Base-by-base conservation (phyloP, 2,888 invertebrate species). In the Drosophila cracens region DNA sequence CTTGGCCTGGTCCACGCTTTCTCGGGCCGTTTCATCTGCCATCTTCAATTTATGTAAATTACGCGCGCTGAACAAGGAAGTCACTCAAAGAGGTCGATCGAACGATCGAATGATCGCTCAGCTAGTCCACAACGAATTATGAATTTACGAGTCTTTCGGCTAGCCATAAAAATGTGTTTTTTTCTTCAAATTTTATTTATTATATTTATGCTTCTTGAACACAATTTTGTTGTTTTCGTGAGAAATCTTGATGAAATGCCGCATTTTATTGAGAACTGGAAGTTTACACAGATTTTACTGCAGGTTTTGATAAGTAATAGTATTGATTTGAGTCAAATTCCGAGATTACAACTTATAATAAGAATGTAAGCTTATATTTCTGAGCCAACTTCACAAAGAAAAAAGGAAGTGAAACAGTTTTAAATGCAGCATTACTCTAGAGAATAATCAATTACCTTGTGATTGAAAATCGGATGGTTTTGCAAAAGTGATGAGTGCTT, bases 1-100 rank as follows among this genome's bases (percentile, higher is more conserved):
- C 53, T 33, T 57, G 34, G 46, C 38, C 43, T 54, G 49, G 34
- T 54, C 73, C 4, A 66, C 56, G 82, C 82, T 77, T 67, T 70
- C 79, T 79, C 82, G 80, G 66, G 18, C 46, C 64, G 70, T 90
- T 87, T 87, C 83, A 90, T 89, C 90, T 90, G 60, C 64, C 70
- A 72, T 74, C 67, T 71, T 76, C 76, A 89, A 87, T 90, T 90
- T 87, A 87, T 87, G 87, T 87, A 90, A 90, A 87, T 87, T 76
- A 80, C 76, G 65, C 68, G 25, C 25, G 69, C 60, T 60, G 79
- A 72, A 81, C 79, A 83, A 90, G 89, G 90, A 90, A 85, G 88
- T 85, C 90, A 70, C 70, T 88, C 73, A 80, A 56, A 70, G 70
- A 27, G 64, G 43, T 68, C 65, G 56, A 21, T 49, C 33, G 49